Evolutionary conservation across 1,140 invertebrate genomes (phyloP), one percentile per base, ranked within the genome.

Genomic region (Portunus trituberculatus): DNA sequence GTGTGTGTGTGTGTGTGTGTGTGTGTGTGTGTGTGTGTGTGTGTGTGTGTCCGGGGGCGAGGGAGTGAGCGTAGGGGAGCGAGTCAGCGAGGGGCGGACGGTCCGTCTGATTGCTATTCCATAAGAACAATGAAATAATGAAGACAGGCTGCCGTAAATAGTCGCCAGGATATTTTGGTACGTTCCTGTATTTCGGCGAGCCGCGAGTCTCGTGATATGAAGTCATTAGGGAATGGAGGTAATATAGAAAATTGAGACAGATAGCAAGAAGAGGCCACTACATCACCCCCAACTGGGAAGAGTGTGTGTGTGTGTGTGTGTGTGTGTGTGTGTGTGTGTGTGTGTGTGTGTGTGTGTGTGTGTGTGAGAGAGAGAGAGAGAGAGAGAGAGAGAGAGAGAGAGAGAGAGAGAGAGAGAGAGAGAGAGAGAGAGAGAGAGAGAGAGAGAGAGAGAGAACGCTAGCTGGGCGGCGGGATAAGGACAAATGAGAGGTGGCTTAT

Each of bases 111-210:
- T 76, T 76, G 67, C 67, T 76, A 76, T 76, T 76, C 67, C 67
- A 76, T 76, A 76, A 76, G 67, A 76, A 76, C 67, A 76, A 76
- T 76, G 67, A 76, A 76, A 76, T 76, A 76, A 76, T 76, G 67
- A 76, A 76, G 67, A 76, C 67, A n/a, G 67, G 67, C 20, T n/a
- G 67, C 67, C 67, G 67, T n/a, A 76, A 76, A 76, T 76, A 76
- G 67, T 76, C 20, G 25, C 67, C 67, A n/a, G 16, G 67, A 76
- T 76, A 76, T 76, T 76, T 76, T 76, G 67, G 67, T 76, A 20
- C 67, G 67, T 76, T 76, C 20, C 67, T 76, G 67, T 76, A n/a
- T 76, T 76, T 76, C 20, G 67, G 20, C 67, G 67, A 59, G 52
- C 67, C 20, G 67, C 67, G 67, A 8, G 67, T 76, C 20, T 76